Evolutionary conservation across 2,888 invertebrate genomes (phyloP).

Genomic region (Acheta domesticus): DNA sequence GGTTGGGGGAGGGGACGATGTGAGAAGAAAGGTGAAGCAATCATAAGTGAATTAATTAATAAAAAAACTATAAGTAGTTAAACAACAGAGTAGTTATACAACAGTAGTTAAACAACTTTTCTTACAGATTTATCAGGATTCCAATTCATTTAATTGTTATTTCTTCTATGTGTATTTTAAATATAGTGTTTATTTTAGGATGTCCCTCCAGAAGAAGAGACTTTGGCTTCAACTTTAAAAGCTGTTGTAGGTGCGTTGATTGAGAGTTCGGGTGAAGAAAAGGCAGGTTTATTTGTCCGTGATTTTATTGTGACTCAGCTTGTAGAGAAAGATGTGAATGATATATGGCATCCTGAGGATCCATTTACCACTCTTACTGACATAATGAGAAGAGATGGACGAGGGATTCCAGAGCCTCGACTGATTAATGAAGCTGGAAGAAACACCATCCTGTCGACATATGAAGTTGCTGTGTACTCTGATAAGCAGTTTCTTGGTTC

Average conservation of each 20-base stretch:
- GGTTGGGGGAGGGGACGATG: no score
- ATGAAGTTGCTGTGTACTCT: constrained; percentile 83
- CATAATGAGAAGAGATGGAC: constrained; percentile 59
- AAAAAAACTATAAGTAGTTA: no score
- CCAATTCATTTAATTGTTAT: no score
- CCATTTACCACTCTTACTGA: constrained; percentile 69
- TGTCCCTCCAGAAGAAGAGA: constrained; percentile 62
- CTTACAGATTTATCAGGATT: no score
- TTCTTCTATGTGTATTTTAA: no score
- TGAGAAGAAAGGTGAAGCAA: no score
- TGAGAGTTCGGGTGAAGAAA: constrained; percentile 61
- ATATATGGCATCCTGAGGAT: constrained; percentile 76
- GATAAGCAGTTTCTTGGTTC: constrained; percentile 75
- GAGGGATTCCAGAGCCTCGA: constrained; percentile 68
- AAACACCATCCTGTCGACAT: constrained; percentile 78
- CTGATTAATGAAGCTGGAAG: constrained; percentile 74
- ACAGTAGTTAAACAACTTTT: no score
- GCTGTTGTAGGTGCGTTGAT: constrained; percentile 78
- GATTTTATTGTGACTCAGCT: constrained; percentile 81
- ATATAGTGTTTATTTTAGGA: constrained; percentile 54
- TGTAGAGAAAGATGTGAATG: constrained; percentile 78
- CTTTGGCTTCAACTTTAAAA: constrained; percentile 69
- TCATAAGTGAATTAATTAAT: no score
- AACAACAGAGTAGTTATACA: no score
- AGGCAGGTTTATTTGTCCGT: constrained; percentile 72